Evolutionary conservation across 2,797 vertebrate genomes (phyloP), one percentile per base, ranked within the genome.

Genomic region (Silurus lanzhouensis): DNA sequence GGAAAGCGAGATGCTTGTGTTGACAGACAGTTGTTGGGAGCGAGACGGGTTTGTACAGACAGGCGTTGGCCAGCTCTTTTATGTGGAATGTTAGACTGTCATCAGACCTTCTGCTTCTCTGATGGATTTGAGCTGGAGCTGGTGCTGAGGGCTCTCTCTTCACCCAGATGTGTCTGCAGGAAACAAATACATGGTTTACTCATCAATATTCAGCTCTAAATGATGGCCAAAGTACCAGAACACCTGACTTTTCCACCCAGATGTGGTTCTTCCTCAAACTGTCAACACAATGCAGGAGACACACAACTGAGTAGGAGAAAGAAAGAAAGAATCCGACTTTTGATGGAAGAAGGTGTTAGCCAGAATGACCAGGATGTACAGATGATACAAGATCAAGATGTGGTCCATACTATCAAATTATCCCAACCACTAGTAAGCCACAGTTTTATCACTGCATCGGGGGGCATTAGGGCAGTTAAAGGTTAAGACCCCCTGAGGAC

Each of bases 41-140:
- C 9, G 17, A 52, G 48, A 72, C 38, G 38, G 57, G 27, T 70
- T 63, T 52, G 55, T 57, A 70, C 67, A 57, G 66, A 70, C 58
- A 20, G 66, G 12, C n/a, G 7, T 82, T 82, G 70, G 44, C 17
- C 19, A 60, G 67, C 48, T 14, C 31, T 82, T 71, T 72, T 46
- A 58, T 71, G 80, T 70, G 81, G 55, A 83, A 61, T 71, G 20
- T 83, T 13, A 68, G 81, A 61, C 68, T 64, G 61, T 72, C 67
- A 67, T 71, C 68, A 2, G 52, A 71, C 15, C 80, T 61, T 80
- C 78, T 64, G 78, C 78, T 48, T 80, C 44, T 48, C 31, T 60
- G 52, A 71, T 3, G 55, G 55, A 38, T 82, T 38, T 25, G 19
- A 71, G 81, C 46, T 71, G 66, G 15, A 71, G 12, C 38, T n/a